Evolutionary conservation across 2,888 invertebrate species (phyloP).

Genomic region (Microplitis deprimator): DNA sequence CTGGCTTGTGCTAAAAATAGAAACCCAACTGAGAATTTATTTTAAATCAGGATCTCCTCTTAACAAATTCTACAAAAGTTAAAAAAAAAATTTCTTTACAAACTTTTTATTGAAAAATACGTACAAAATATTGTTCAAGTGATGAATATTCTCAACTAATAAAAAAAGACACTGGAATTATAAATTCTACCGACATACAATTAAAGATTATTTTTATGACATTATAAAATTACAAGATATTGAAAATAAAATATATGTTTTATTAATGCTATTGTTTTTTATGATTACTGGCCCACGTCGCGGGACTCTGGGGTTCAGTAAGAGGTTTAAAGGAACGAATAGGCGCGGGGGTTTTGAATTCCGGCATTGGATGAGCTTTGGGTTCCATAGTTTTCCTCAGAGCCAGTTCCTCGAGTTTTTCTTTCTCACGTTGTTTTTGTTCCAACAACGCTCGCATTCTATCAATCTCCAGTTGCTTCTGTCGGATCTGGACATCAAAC

Average conservation of each 20-base stretch:
- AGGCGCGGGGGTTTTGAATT: slow-evolving; percentile 73
- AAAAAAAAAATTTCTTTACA: too few relatives aligned
- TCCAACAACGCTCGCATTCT: slow-evolving; percentile 70
- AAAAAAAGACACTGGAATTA: background rate
- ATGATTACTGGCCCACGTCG: slow-evolving; percentile 46
- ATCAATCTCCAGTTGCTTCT: slow-evolving; percentile 74
- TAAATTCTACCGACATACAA: background rate
- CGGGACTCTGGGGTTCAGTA: slow-evolving; percentile 78
- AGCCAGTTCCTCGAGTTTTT: slow-evolving; percentile 73
- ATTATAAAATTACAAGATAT: background rate
- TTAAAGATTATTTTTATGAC: background rate
- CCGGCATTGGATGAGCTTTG: slow-evolving; percentile 77
- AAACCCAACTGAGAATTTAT: too few relatives aligned
- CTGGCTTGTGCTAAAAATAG: too few relatives aligned
- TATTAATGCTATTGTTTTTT: background rate
- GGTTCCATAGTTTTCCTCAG: slow-evolving; percentile 75
- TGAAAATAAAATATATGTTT: background rate
- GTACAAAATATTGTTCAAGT: background rate
- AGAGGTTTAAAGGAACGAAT: slow-evolving; percentile 73
- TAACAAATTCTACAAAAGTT: too few relatives aligned
- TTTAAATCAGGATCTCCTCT: too few relatives aligned
- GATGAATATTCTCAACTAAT: background rate
- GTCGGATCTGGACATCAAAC: slow-evolving; percentile 74
- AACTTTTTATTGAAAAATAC: too few relatives aligned
- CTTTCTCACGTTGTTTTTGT: slow-evolving; percentile 62